Percentiles rank a stretch among this genome's conserved stretches.
phyloP scores from a whole-genome alignment of 2,888 invertebrate species.

The Rhopalosiphum nymphaeae region DNA sequence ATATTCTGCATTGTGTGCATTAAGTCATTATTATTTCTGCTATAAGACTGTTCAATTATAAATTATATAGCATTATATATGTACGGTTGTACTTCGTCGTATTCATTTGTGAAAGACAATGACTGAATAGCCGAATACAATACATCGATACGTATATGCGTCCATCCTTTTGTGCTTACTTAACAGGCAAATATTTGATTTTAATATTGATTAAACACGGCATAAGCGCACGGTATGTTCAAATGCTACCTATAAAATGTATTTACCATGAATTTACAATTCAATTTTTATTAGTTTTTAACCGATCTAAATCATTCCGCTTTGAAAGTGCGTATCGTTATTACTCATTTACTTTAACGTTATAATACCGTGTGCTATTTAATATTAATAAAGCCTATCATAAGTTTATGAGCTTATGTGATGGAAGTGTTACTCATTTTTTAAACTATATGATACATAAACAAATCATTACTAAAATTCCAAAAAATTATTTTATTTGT shows the following conservation, averaged over 20 bases:
- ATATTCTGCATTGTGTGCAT: not conserved
- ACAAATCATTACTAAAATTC: not conserved
- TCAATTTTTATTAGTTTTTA: not conserved
- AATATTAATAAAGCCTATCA: not conserved
- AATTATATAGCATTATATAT: not conserved
- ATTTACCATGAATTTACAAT: not conserved
- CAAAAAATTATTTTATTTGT: not conserved
- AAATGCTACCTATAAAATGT: not conserved
- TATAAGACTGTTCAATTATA: not conserved
- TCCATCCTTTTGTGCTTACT: not conserved
- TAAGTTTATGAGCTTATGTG: not conserved
- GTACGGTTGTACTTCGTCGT: not conserved
- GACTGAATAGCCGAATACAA: not conserved
- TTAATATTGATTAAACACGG: constrained; percentile 26
- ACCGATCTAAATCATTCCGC: not conserved
- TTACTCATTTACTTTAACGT: not conserved
- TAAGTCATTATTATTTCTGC: not conserved
- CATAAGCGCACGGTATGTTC: not conserved
- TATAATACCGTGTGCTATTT: not conserved
- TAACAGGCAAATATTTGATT: constrained; percentile 44
- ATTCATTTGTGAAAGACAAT: constrained; percentile 32
- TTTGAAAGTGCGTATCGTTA: not conserved
- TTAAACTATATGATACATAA: not conserved
- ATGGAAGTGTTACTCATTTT: not conserved
- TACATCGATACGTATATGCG: not conserved